Base-by-base conservation (phyloP, 2,113 vertebrate species). In the Bubo bubo region DNA sequence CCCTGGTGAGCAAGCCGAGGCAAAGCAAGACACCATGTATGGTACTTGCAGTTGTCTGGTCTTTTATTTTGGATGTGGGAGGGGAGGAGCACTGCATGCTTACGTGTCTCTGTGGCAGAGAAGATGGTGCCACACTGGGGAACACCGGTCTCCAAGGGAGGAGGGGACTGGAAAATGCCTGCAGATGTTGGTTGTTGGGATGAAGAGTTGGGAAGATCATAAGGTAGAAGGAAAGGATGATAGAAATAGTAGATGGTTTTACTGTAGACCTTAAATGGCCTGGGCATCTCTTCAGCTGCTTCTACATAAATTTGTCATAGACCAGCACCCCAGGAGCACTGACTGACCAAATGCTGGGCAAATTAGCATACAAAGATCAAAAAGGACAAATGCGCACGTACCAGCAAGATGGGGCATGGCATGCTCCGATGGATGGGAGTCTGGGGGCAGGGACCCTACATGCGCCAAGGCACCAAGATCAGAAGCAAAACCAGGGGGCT, bases 341-440 rank as follows among this genome's bases (percentile, higher is more conserved):
- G 39, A 35, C 50, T 66, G 41, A 58, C 20, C 55, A 43, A 81
- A 49, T 32, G 32, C 28, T 7, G 5, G 22, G 22, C 6, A 43
- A 24, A 43, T 60, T 45, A 60, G 19, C 10, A 1, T 45, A 18
- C 24, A 23, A 56, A 93, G 43, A n/a, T 17, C 62, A 66, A 23
- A 66, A 70, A 77, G 14, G 37, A 60, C 45, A 93, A 53, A 39
- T 52, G 39, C 35, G 24, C 43, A 19, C 0, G 0, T 55, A 21
- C 14, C 20, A 70, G 30, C 26, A 76, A 17, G 53, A 52, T 11
- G 32, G 39, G 32, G 23, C 0, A 0, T 22, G 45, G 47, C 47
- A 55, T 1, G 1, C 14, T 41, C 21, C 24, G 22, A 16, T 4
- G 15, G 21, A 37, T 0, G 1, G 43, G 1, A 1, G 17, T 62